Evolutionary conservation across 2,888 invertebrate genomes (phyloP).

Genomic region (Drosophila phalerata): DNA sequence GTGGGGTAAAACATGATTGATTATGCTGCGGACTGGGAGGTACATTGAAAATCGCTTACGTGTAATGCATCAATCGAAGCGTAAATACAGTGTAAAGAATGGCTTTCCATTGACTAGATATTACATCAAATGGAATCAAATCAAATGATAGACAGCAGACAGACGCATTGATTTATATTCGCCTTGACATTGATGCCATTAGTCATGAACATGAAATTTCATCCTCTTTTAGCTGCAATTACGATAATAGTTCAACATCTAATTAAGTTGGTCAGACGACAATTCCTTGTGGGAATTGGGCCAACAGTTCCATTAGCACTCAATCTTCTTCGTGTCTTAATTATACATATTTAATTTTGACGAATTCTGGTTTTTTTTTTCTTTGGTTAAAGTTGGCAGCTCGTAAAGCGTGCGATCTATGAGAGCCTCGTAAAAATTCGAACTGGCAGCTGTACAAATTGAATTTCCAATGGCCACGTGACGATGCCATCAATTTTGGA

Average conservation of each 20-base stretch:
- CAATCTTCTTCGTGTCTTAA: neutral
- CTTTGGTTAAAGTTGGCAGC: constrained; percentile 9
- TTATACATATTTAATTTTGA: constrained; percentile 26
- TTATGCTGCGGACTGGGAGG: constrained; percentile 13
- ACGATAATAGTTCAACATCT: constrained; percentile 9
- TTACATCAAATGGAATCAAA: constrained; percentile 12
- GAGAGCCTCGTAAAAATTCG: constrained; percentile 36
- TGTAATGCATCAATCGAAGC: constrained; percentile 33
- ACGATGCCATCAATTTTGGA: constrained; percentile 43
- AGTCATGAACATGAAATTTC: neutral
- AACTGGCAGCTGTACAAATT: constrained; percentile 60
- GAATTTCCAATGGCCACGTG: constrained; percentile 52
- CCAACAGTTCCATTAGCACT: constrained; percentile 14
- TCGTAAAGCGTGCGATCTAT: constrained; percentile 1
- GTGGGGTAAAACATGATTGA: constrained; percentile 28
- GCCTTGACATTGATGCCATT: constrained; percentile 30
- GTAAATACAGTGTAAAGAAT: constrained; percentile 17
- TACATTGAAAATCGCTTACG: constrained; percentile 56
- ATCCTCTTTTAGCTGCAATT: constrained; percentile 9
- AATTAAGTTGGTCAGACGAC: constrained; percentile 34
- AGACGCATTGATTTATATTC: constrained; percentile 29
- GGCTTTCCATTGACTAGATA: constrained; percentile 7
- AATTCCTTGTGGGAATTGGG: constrained; percentile 29
- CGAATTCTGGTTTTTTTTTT: neutral
- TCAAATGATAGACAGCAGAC: constrained; percentile 14